Percentiles rank a stretch among this genome's conserved stretches.
These are phyloP conservation scores for Disparrhopalites patrizii DNA, from an alignment of 2,888 invertebrate species.

Conservation along the genomic window DNA sequence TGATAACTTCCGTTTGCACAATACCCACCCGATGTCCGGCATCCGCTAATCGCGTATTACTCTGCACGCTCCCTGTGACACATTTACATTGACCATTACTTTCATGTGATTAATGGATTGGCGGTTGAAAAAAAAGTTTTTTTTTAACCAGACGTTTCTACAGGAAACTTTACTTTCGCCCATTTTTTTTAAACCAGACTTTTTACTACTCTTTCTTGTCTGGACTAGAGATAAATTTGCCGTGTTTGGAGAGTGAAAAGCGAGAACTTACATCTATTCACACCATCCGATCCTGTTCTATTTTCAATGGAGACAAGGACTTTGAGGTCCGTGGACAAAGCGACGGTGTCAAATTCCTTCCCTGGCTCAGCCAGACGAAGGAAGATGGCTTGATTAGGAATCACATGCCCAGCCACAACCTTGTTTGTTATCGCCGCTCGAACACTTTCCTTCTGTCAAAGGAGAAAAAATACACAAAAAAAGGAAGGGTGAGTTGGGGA, in stretches of 20 bases:
- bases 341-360: constrained; percentile 64
- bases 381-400: constrained; percentile 80
- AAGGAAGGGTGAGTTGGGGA: too few species aligned
- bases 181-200: background rate
- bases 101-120: background rate
- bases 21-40: constrained; percentile 74
- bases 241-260: too few species aligned
- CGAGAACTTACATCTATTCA: constrained; percentile 40
- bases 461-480: background rate
- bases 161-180: background rate
- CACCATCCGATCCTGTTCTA: constrained; percentile 27
- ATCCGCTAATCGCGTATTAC: constrained; percentile 75
- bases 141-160: background rate
- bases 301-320: constrained; percentile 45
- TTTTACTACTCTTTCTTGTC: background rate
- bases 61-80: constrained; percentile 71
- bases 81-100: background rate
- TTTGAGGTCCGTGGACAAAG: constrained; percentile 42
- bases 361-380: constrained; percentile 69
- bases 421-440: constrained; percentile 15
- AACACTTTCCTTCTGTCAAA: constrained; percentile 23
- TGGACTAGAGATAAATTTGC: too few species aligned
- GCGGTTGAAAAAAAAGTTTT: too few species aligned
- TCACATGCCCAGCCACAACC: constrained; percentile 78
- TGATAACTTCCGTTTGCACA: constrained; percentile 80